Conservation (phyloP, 2,113 vertebrate species). For the Melospiza melodia region DNA sequence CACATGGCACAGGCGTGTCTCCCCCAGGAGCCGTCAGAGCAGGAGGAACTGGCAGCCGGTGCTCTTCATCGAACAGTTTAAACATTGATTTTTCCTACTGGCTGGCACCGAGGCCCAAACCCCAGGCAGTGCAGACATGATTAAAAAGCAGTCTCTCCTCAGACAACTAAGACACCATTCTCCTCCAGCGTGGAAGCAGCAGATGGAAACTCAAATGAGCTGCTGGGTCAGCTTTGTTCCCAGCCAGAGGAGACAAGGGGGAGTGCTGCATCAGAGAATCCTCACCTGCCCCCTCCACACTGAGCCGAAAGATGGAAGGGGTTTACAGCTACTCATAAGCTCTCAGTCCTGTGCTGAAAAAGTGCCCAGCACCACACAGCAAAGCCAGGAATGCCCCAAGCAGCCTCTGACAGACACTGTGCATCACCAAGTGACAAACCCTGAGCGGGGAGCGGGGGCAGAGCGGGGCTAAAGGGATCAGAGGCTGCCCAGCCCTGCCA, state of each 20-base stretch:
- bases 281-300: neutral
- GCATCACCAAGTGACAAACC: fast-evolving
- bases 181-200: neutral
- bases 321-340: neutral
- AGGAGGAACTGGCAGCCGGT: neutral
- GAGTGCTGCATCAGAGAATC: neutral
- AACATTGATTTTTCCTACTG: conserved; percentile 42
- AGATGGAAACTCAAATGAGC: neutral
- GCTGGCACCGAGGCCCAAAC: conserved; percentile 15
- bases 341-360: fast-evolving
- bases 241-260: neutral
- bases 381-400: fast-evolving
- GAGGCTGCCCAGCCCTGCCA: neutral
- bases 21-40: neutral
- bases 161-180: neutral
- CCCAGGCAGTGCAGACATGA: conserved; percentile 29
- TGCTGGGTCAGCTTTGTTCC: conserved; percentile 24
- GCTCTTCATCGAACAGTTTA: conserved; percentile 49
- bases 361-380: neutral
- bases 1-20: neutral
- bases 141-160: conserved; percentile 27
- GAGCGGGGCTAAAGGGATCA: neutral
- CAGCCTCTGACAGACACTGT: fast-evolving
- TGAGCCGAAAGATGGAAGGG: neutral
- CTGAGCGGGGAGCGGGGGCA: fast-evolving